Base-by-base conservation (phyloP, 2,888 invertebrate species). In the Leucophenga maculata region DNA sequence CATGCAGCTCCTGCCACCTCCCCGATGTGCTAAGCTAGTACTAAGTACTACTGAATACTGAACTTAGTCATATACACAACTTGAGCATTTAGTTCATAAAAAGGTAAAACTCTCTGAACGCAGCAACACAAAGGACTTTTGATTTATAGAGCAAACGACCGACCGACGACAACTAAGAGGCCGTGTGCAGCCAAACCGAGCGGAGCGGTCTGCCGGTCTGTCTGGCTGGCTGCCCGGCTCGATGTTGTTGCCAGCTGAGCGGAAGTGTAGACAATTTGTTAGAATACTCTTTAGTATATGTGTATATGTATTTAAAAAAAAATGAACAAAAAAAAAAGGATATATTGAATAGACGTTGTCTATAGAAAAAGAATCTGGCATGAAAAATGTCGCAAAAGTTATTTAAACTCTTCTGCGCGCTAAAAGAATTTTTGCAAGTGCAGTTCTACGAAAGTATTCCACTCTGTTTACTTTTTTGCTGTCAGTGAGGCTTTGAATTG, bases 241-340 rank as follows among this genome's bases (percentile, higher is more conserved):
- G 55, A 20, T 13, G 55, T 32, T 6, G 68, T 9, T 20, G 65
- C 18, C 9, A 50, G 16, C 48, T 66, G 55, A 20, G 74, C 80
- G 80, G 84, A 80, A 80, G 84, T 80, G 80, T 80, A 80, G 80
- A 80, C 84, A 80, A 80, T 80, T 80, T 80, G 80, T 80, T 80
- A 83, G 80, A 80, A 82, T 80, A 83, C 81, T 78, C 26, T 26
- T 26, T 26, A 26, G 26, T 26, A 26, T 26, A 26, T 26, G n/a
- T 16, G 13, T 13, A 48, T 48, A 13, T 0, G 6, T 48, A 48
- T 4, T n/a, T n/a, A n/a, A n/a, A n/a, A n/a, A 48, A 6, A 13
- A 6, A 48, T 48, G 14, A 11, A 48, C 14, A 48, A 11, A 48
- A 11, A 48, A 11, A 48, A 48, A 48, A 48, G 2, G 2, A 3